Conservation (phyloP, 2,888 invertebrate genomes). For the Zele albiditarsus region DNA sequence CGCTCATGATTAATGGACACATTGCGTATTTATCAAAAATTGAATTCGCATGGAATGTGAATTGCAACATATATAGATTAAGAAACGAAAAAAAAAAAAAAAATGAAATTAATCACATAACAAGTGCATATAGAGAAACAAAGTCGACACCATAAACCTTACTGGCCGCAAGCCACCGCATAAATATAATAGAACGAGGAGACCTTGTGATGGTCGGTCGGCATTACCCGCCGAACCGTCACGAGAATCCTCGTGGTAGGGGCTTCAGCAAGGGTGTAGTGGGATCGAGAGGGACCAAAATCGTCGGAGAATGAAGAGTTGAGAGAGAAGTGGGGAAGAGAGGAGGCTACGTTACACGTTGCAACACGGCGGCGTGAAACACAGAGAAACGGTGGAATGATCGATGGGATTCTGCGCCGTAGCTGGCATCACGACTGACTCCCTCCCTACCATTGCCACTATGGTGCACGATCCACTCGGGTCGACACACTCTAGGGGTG, state of each 20-base stretch:
- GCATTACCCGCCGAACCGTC: slow-evolving; percentile 70
- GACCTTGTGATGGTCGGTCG: slow-evolving; percentile 71
- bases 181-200: slow-evolving; percentile 71
- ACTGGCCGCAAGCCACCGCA: slow-evolving; percentile 70
- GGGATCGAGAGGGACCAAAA: slow-evolving; percentile 44
- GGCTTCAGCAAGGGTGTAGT: slow-evolving; percentile 42
- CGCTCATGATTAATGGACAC: slow-evolving; percentile 5
- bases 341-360: slow-evolving; percentile 55
- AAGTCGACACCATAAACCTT: slow-evolving; percentile 64
- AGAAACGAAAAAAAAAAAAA: background rate
- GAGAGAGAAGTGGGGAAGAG: slow-evolving; percentile 42
- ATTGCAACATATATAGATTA: background rate
- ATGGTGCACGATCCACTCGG: slow-evolving; percentile 43
- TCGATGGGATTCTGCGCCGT: slow-evolving; percentile 73
- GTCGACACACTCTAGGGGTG: slow-evolving; percentile 52
- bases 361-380: slow-evolving; percentile 68
- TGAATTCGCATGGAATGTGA: background rate
- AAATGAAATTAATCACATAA: slow-evolving; percentile 20
- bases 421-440: slow-evolving; percentile 56
- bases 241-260: slow-evolving; percentile 57
- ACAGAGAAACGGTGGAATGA: slow-evolving; percentile 70
- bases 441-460: slow-evolving; percentile 36
- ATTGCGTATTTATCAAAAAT: background rate
- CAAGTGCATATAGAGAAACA: slow-evolving; percentile 48
- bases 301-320: slow-evolving; percentile 44